phyloP scores from a whole-genome alignment of 2,888 invertebrate species.

The Ethmia dodecea region DNA sequence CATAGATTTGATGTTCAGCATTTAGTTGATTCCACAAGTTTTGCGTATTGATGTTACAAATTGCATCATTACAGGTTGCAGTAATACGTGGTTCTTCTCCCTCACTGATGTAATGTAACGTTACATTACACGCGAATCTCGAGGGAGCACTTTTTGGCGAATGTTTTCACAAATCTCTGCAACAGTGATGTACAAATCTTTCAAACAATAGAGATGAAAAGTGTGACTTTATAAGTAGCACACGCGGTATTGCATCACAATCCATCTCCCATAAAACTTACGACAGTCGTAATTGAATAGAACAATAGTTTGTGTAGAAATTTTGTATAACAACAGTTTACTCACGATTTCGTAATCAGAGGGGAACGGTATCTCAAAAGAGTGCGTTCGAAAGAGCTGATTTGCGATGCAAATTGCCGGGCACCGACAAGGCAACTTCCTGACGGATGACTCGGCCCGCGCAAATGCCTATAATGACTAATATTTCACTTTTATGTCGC shows the following conservation, averaged over 20 bases:
- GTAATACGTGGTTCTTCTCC: too few relatives aligned
- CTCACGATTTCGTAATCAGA: slow-evolving; percentile 28
- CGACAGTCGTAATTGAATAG: slow-evolving; percentile 31
- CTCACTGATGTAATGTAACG: too few relatives aligned
- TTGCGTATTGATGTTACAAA: too few relatives aligned
- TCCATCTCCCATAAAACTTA: slow-evolving; percentile 23
- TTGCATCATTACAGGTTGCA: too few relatives aligned
- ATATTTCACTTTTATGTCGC: slow-evolving; percentile 46
- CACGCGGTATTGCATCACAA: slow-evolving; percentile 2
- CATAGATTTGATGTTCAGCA: too few relatives aligned
- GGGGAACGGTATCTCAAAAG: slow-evolving; percentile 12
- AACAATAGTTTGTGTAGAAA: slow-evolving; percentile 42
- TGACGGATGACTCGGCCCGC: slow-evolving; percentile 25
- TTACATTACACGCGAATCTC: too few relatives aligned
- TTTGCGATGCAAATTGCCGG: slow-evolving; percentile 37
- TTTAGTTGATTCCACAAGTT: too few relatives aligned
- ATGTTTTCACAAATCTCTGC: too few relatives aligned
- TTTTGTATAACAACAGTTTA: slow-evolving; percentile 18
- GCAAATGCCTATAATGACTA: slow-evolving; percentile 41
- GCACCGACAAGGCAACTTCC: slow-evolving; percentile 25
- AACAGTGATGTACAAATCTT: too few relatives aligned
- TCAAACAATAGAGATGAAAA: too few relatives aligned
- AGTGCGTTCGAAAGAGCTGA: slow-evolving; percentile 20
- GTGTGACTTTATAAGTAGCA: neutral
- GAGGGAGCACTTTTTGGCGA: too few relatives aligned